Percentiles rank a stretch among this genome's conserved stretches.
These are phyloP conservation scores for Druceiella hillmani DNA, from an alignment of 2,888 invertebrate genomes.

Conservation along the genomic window DNA sequence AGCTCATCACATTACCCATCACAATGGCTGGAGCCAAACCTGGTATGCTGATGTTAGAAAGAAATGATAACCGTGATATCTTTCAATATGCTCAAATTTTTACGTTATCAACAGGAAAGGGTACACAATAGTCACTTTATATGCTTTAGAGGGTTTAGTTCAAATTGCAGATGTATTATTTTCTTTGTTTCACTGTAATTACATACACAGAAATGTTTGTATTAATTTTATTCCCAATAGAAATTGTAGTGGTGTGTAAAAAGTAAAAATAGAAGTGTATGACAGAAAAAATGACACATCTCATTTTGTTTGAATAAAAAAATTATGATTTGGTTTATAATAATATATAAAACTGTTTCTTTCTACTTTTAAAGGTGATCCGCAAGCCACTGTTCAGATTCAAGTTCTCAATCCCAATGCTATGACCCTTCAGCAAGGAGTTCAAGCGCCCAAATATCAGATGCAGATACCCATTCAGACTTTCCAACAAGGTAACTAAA, in stretches of 20 bases:
- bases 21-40: constrained; percentile 69
- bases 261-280: too few relatives aligned
- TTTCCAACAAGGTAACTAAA: constrained; percentile 61
- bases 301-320: constrained; percentile 3
- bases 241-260: too few relatives aligned
- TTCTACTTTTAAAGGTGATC: constrained; percentile 48
- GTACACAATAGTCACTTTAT: too few relatives aligned
- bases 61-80: background rate
- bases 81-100: background rate
- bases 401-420: constrained; percentile 63
- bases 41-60: constrained; percentile 31
- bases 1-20: constrained; percentile 73
- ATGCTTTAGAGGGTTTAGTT: too few relatives aligned
- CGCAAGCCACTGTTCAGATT: constrained; percentile 73
- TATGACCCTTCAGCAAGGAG: constrained; percentile 41
- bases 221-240: too few relatives aligned
- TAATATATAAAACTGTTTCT: too few relatives aligned
- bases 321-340: constrained; percentile 3
- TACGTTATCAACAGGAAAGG: background rate
- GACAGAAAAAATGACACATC: too few relatives aligned
- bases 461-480: constrained; percentile 73
- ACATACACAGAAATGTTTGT: too few relatives aligned
- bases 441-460: constrained; percentile 67
- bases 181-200: too few relatives aligned
- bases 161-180: too few relatives aligned